phyloP scores from a whole-genome alignment of 2,113 vertebrate genomes.

The Isurus oxyrinchus region DNA sequence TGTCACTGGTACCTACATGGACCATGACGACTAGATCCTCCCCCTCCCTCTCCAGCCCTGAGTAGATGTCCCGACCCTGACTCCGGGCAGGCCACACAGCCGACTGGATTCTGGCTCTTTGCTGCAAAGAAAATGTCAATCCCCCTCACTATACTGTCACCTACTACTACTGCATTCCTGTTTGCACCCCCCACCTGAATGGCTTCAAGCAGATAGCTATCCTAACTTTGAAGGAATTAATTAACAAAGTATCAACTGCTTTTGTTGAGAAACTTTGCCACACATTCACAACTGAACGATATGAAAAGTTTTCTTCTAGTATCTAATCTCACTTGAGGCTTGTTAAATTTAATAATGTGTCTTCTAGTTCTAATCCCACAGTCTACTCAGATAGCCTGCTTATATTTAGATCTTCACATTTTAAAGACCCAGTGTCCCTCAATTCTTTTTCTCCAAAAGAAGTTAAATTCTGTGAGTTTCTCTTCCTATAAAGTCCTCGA shows the following conservation, averaged over 20 bases:
- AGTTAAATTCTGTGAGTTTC: not conserved
- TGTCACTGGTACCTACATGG: too few relatives aligned
- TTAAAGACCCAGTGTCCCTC: not conserved
- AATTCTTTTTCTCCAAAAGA: not conserved
- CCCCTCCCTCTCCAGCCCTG: too few relatives aligned
- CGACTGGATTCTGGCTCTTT: too few relatives aligned
- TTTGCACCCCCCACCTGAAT: too few relatives aligned
- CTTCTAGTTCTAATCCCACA: not conserved
- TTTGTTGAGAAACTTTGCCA: not conserved
- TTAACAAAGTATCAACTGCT: not conserved
- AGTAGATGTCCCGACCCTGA: too few relatives aligned
- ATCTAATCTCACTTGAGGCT: not conserved
- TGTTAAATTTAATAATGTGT: not conserved
- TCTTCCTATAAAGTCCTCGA: not conserved
- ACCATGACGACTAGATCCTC: too few relatives aligned
- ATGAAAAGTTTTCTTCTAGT: not conserved
- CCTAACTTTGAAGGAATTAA: not conserved
- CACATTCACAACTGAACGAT: not conserved
- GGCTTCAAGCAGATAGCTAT: not conserved
- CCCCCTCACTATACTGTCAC: too few relatives aligned
- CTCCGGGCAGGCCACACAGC: too few relatives aligned
- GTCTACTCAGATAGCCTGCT: not conserved
- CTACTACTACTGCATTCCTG: too few relatives aligned
- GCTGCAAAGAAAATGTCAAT: too few relatives aligned
- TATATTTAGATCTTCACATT: not conserved